phyloP scores from a whole-genome alignment of 2,113 vertebrate genomes.

The Galeopterus variegatus region DNA sequence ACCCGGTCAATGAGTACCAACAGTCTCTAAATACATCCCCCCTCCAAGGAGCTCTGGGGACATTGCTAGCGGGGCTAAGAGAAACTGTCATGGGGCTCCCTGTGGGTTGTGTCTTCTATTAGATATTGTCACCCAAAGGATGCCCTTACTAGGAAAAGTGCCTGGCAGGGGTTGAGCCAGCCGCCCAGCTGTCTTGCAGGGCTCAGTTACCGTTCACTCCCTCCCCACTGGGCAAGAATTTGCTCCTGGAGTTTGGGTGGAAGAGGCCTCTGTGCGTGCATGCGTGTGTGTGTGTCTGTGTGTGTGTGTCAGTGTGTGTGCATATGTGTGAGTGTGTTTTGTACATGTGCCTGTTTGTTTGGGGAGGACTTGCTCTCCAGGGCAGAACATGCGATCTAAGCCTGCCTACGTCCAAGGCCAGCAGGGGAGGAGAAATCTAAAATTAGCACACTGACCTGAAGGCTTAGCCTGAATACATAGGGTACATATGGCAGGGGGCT shows the following conservation, averaged over 20 bases:
- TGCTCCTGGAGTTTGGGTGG: slow-evolving; percentile 55
- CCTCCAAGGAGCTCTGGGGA: slow-evolving; percentile 63
- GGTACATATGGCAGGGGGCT: neutral
- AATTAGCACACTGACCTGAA: slow-evolving; percentile 74
- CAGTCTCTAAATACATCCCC: slow-evolving; percentile 73
- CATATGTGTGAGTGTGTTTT: neutral
- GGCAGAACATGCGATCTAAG: slow-evolving; percentile 66
- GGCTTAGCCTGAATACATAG: slow-evolving; percentile 62
- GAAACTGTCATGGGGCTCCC: slow-evolving; percentile 73
- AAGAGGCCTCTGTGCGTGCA: slow-evolving; percentile 22
- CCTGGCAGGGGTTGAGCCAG: slow-evolving; percentile 64
- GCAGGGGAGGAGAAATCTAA: slow-evolving; percentile 60
- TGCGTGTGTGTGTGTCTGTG: neutral
- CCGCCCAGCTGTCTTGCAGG: slow-evolving; percentile 71
- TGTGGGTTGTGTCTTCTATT: slow-evolving; percentile 69
- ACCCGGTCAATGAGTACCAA: slow-evolving; percentile 64
- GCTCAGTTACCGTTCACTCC: slow-evolving; percentile 73
- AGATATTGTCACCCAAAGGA: slow-evolving; percentile 71
- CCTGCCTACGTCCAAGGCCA: slow-evolving; percentile 65
- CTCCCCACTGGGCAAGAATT: slow-evolving; percentile 51
- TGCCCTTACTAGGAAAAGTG: slow-evolving; percentile 81
- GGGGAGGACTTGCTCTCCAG: neutral
- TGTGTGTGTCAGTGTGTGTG: neutral
- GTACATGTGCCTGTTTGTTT: slow-evolving; percentile 30
- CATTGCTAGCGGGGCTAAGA: slow-evolving; percentile 73